phyloP scores from a whole-genome alignment of 2,888 invertebrate genomes.

The Ochlodes sylvanus region DNA sequence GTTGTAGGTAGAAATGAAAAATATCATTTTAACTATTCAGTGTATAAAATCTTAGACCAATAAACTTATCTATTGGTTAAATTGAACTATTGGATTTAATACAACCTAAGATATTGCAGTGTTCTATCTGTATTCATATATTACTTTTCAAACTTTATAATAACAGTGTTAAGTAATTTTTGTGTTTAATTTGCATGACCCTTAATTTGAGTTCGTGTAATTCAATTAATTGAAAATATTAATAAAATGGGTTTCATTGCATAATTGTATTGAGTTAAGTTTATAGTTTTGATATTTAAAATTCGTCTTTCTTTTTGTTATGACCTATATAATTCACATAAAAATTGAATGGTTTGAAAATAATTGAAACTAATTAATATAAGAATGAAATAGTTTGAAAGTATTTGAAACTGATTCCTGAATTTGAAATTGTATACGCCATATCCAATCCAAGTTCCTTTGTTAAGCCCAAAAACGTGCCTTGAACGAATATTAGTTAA shows the following conservation, averaged over 20 bases:
- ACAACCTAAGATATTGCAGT: no score
- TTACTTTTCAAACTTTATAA: no score
- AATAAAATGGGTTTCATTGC: no score
- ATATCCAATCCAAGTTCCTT: slow-evolving; percentile 60
- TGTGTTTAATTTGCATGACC: no score
- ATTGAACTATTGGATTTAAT: no score
- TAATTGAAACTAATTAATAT: slow-evolving; percentile 5
- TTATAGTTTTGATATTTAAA: background rate
- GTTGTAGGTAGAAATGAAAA: slow-evolving; percentile 35
- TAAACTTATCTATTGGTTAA: background rate
- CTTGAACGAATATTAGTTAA: slow-evolving; percentile 49
- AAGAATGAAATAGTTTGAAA: background rate
- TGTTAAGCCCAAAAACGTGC: slow-evolving; percentile 57
- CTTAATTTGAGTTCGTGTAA: no score
- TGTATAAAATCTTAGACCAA: background rate
- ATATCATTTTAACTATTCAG: background rate
- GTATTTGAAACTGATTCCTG: slow-evolving; percentile 6
- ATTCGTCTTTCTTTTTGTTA: background rate
- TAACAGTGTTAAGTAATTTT: no score
- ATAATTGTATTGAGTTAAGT: no score
- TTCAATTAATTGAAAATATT: slow-evolving; percentile 11
- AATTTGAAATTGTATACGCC: slow-evolving; percentile 36
- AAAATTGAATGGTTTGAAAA: slow-evolving; percentile 1
- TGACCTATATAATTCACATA: no score
- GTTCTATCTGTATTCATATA: no score